These are phyloP conservation scores for Odontomyia ornata DNA, from an alignment of 2,888 invertebrate species.

Conservation along the genomic window DNA sequence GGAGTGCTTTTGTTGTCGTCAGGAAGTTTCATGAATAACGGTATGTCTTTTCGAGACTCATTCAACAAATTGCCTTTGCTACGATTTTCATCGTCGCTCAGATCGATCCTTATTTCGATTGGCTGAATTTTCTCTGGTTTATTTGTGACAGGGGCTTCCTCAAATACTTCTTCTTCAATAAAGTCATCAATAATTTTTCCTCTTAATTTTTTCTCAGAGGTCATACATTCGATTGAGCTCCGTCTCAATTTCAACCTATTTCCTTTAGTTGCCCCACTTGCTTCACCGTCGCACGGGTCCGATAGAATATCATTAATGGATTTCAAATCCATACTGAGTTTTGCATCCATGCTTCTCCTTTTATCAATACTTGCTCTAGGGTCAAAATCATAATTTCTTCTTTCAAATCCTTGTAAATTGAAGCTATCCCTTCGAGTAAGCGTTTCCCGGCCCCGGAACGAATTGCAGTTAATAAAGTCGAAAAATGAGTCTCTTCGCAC, in stretches of 20 bases:
- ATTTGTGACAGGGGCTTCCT: conserved; percentile 5
- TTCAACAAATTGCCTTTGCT: conserved; percentile 47
- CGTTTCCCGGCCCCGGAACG: conserved; percentile 22
- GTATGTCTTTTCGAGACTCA: conserved; percentile 51
- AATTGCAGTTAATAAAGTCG: conserved; percentile 31
- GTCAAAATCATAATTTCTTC: conserved; percentile 22
- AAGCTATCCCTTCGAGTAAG: conserved; percentile 22
- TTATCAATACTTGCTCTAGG: background rate
- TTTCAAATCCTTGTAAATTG: conserved; percentile 10
- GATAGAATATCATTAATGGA: conserved; percentile 15
- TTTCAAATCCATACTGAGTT: conserved; percentile 24
- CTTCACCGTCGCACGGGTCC: background rate
- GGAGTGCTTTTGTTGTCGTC: conserved; percentile 59
- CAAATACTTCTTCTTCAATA: conserved; percentile 28
- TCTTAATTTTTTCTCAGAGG: conserved; percentile 20
- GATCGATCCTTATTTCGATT: conserved; percentile 27
- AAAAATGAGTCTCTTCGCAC: conserved; percentile 29
- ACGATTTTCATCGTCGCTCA: conserved; percentile 48
- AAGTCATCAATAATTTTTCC: conserved; percentile 22
- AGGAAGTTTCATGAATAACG: conserved; percentile 54
- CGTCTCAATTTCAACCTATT: background rate
- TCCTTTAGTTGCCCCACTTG: background rate
- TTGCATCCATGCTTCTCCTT: background rate
- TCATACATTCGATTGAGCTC: conserved; percentile 15
- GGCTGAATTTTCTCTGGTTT: conserved; percentile 54